Conservation (phyloP, 2,888 invertebrate species). For the Hydraecia micacea region DNA sequence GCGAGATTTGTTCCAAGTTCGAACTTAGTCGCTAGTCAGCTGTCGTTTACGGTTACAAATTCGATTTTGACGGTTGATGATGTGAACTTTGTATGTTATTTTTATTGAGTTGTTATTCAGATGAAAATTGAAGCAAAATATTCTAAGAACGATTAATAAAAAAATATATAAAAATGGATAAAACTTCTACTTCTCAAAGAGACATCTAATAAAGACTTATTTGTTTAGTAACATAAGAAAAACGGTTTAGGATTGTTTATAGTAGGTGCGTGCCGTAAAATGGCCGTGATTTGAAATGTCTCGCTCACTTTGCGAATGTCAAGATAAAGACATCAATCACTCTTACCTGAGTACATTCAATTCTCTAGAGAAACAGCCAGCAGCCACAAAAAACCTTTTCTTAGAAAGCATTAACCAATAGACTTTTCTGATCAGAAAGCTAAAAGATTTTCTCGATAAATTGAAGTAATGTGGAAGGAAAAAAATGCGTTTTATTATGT, state of each 20-base stretch:
- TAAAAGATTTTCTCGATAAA: constrained; percentile 65
- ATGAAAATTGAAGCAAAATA: constrained; percentile 8
- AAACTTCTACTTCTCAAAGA: constrained; percentile 11
- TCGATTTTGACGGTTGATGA: constrained; percentile 17
- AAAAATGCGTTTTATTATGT: constrained; percentile 59
- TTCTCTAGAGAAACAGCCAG: constrained; percentile 76
- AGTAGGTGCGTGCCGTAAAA: constrained; percentile 64
- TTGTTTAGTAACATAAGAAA: constrained; percentile 40
- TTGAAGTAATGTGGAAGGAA: constrained; percentile 61
- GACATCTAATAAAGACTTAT: constrained; percentile 1
- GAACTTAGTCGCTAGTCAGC: constrained; percentile 35
- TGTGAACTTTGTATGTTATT: constrained; percentile 11
- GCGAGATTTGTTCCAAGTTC: constrained; percentile 38
- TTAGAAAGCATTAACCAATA: constrained; percentile 70
- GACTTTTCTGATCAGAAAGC: constrained; percentile 66
- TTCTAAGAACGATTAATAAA: background rate
- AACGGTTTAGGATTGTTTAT: constrained; percentile 47
- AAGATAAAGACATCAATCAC: constrained; percentile 82
- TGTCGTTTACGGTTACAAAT: constrained; percentile 32
- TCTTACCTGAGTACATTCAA: constrained; percentile 80
- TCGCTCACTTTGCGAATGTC: constrained; percentile 77
- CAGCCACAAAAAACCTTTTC: constrained; percentile 72
- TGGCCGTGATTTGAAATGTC: constrained; percentile 76
- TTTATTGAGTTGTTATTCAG: background rate
- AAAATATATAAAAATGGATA: background rate